Percentiles rank a stretch among this genome's conserved stretches.
phyloP scores from a whole-genome alignment of 1,140 invertebrate genomes.

The Conopomorpha cramerella region DNA sequence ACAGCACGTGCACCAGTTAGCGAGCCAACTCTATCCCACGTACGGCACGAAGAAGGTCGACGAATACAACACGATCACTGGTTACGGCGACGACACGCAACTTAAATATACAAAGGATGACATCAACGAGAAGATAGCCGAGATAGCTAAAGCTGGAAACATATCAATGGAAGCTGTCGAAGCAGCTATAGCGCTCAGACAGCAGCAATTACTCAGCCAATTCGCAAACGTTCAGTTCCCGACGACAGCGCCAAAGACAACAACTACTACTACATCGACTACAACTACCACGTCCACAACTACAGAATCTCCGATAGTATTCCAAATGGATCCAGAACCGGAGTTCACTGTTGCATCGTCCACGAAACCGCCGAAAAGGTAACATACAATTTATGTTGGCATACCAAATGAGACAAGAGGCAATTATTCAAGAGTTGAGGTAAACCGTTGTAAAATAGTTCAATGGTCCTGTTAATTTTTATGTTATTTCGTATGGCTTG shows the following conservation, averaged over 20 bases:
- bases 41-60: constrained; percentile 52
- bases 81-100: constrained; percentile 41
- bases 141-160: constrained; percentile 67
- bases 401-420: too few relatives aligned
- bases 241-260: constrained; percentile 49
- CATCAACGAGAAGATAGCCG: constrained; percentile 50
- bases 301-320: constrained; percentile 24
- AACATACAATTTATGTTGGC: too few relatives aligned
- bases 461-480: too few relatives aligned
- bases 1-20: constrained; percentile 39
- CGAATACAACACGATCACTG: constrained; percentile 48
- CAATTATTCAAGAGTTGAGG: too few relatives aligned
- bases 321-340: constrained; percentile 38
- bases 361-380: too few relatives aligned
- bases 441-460: too few relatives aligned
- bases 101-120: constrained; percentile 48
- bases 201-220: constrained; percentile 67
- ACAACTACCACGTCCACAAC: too few relatives aligned
- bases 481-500: too few relatives aligned
- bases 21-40: constrained; percentile 18
- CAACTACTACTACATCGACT: constrained; percentile 52
- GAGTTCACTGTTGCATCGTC: constrained; percentile 35
- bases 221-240: constrained; percentile 56
- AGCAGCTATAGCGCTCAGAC: constrained; percentile 69
- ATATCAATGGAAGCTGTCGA: constrained; percentile 75